phyloP scores from a whole-genome alignment of 2,888 invertebrate genomes.

The Sphaerophoria taeniata region DNA sequence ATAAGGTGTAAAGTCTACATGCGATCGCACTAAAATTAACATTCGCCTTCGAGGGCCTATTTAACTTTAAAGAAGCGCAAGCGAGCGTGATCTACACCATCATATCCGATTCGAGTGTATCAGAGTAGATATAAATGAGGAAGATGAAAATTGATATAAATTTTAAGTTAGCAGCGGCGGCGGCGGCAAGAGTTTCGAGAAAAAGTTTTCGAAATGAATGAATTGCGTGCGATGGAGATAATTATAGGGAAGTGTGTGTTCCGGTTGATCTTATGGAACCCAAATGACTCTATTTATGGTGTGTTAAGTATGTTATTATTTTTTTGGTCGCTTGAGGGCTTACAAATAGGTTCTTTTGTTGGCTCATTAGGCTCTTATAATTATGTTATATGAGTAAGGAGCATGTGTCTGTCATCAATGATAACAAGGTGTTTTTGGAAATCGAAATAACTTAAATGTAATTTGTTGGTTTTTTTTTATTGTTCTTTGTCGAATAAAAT shows the following conservation, averaged over 20 bases:
- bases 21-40: constrained; percentile 70
- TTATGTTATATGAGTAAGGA: too few relatives aligned
- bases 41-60: constrained; percentile 66
- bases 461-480: too few relatives aligned
- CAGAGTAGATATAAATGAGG: neutral
- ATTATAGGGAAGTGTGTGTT: constrained; percentile 48
- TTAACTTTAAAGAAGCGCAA: constrained; percentile 36
- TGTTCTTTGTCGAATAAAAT: too few relatives aligned
- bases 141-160: constrained; percentile 49
- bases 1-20: constrained; percentile 72
- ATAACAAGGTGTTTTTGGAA: too few relatives aligned
- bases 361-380: constrained; percentile 16
- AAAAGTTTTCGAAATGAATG: constrained; percentile 57
- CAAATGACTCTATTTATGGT: constrained; percentile 69
- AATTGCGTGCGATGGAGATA: constrained; percentile 57
- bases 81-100: neutral
- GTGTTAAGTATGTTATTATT: constrained; percentile 58
- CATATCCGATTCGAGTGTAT: neutral
- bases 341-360: constrained; percentile 2
- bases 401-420: too few relatives aligned
- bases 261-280: constrained; percentile 34
- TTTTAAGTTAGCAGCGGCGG: constrained; percentile 9
- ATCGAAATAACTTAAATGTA: too few relatives aligned
- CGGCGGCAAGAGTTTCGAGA: constrained; percentile 6
- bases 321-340: constrained; percentile 25